Evolutionary conservation across 2,113 vertebrate species (phyloP).

Genomic region (Dromiciops gliroides): DNA sequence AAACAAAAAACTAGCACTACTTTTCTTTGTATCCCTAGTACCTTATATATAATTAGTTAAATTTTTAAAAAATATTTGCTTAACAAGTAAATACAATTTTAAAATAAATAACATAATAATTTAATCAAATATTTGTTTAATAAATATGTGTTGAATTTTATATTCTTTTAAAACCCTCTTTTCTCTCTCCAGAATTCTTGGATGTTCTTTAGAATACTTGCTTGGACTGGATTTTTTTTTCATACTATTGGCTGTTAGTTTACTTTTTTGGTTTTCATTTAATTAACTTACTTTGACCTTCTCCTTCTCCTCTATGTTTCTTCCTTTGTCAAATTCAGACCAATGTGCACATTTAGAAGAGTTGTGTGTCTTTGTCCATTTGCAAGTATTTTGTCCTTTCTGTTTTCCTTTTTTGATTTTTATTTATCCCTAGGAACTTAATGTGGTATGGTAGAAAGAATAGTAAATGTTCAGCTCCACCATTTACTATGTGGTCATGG

Average conservation of each 20-base stretch:
- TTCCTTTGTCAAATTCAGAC: background rate
- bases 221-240: background rate
- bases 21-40: no score
- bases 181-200: background rate
- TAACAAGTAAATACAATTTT: no score
- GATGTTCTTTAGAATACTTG: background rate
- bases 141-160: background rate
- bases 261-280: background rate
- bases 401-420: background rate
- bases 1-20: no score
- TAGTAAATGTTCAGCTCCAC: background rate
- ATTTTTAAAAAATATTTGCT: no score
- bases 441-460: background rate
- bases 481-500: background rate
- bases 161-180: background rate
- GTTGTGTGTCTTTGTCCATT: background rate
- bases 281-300: background rate
- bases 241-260: background rate
- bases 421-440: background rate
- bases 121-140: background rate
- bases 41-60: no score
- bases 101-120: no score
- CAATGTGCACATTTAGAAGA: background rate
- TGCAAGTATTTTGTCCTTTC: background rate
- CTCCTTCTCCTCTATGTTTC: background rate